Conservation (phyloP, 2,888 invertebrate genomes). For the Lasiommata megera region DNA sequence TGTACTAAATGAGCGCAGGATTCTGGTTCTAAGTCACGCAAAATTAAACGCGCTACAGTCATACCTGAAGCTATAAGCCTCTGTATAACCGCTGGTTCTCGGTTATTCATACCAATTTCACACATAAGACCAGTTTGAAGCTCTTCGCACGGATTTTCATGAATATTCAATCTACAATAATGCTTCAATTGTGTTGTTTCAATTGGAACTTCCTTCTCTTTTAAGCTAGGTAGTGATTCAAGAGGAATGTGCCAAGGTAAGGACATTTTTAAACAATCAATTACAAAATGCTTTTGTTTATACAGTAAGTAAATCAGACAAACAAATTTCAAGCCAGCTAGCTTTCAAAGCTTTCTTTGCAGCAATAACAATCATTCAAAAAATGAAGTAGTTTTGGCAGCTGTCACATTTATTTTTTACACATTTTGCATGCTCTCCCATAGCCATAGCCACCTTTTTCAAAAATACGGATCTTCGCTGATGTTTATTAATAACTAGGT, state of each 20-base stretch:
- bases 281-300: too few species aligned
- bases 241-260: conserved; percentile 73
- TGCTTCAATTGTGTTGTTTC: conserved; percentile 59
- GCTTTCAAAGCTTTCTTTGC: too few species aligned
- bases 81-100: conserved; percentile 64
- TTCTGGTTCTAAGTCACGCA: conserved; percentile 66
- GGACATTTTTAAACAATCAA: conserved; percentile 44
- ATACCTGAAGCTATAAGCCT: conserved; percentile 71
- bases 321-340: too few species aligned
- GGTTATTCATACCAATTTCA: conserved; percentile 62
- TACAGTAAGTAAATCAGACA: too few species aligned
- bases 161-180: conserved; percentile 57
- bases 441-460: too few species aligned
- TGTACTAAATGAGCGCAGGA: conserved; percentile 67
- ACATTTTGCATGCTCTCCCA: too few species aligned
- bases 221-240: conserved; percentile 49
- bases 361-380: too few species aligned
- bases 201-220: conserved; percentile 38
- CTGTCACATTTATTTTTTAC: too few species aligned
- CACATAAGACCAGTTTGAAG: conserved; percentile 72
- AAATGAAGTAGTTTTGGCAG: too few species aligned
- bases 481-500: too few species aligned
- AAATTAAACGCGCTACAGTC: conserved; percentile 69
- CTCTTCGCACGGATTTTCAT: conserved; percentile 65
- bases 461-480: too few species aligned